Conservation (phyloP, 2,888 invertebrate genomes). For the Ceratothoa steindachneri region DNA sequence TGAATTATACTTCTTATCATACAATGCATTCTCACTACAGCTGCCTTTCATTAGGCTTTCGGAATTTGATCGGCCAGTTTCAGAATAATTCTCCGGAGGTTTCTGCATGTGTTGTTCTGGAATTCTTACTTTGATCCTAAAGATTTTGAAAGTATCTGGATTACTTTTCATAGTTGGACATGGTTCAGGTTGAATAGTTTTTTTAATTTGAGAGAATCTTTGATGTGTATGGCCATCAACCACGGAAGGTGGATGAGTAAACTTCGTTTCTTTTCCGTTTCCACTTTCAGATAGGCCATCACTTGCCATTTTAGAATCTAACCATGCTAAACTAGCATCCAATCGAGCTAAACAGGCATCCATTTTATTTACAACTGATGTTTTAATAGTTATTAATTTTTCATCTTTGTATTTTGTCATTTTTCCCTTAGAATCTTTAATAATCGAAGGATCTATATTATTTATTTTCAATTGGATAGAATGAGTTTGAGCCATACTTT, state of each 20-base stretch:
- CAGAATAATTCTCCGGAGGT: background rate
- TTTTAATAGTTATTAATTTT: background rate
- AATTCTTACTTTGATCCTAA: background rate
- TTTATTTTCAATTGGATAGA: background rate
- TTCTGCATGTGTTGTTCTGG: background rate
- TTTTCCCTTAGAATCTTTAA: background rate
- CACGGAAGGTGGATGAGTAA: no score
- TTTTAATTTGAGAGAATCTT: background rate
- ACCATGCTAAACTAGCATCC: constrained; percentile 30
- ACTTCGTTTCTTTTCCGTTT: no score
- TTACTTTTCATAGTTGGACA: background rate
- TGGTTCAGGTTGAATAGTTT: background rate
- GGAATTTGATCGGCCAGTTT: background rate
- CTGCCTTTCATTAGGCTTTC: background rate
- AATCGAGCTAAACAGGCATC: constrained; percentile 36
- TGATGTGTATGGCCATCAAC: background rate
- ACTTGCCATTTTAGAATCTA: constrained; percentile 24
- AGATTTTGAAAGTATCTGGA: background rate
- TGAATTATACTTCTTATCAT: background rate
- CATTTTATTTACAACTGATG: constrained; percentile 25
- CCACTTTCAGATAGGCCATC: constrained; percentile 9
- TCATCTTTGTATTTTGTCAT: background rate
- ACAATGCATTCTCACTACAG: background rate
- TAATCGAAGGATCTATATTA: background rate
- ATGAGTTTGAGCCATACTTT: background rate